Conservation (phyloP, 2,113 vertebrate species). For the Scytalopus superciliaris region DNA sequence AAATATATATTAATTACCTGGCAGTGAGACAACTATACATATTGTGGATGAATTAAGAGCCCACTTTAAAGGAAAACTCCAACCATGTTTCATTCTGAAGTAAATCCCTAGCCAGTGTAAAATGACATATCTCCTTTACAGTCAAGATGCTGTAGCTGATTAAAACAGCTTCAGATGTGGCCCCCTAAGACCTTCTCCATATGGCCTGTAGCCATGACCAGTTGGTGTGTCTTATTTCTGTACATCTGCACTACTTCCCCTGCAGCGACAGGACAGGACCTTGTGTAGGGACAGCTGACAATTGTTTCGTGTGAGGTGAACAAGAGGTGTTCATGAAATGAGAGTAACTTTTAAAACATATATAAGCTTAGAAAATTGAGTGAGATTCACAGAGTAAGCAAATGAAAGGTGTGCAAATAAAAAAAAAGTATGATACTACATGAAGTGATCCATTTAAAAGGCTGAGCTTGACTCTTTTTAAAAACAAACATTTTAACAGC, state of each 20-base stretch:
- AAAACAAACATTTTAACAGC: background rate
- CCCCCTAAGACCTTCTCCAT: background rate
- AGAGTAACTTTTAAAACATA: background rate
- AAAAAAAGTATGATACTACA: background rate
- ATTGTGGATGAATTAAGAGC: background rate
- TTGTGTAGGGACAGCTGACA: background rate
- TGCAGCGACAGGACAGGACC: background rate
- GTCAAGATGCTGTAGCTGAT: background rate
- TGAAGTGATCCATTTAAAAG: background rate
- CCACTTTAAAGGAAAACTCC: background rate
- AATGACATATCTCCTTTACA: background rate
- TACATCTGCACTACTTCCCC: background rate
- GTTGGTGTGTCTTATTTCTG: background rate
- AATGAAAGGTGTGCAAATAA: background rate
- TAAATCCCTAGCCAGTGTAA: background rate
- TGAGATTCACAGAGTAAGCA: background rate
- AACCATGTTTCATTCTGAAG: background rate
- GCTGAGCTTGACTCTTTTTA: background rate
- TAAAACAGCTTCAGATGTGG: background rate
- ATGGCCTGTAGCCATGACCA: background rate
- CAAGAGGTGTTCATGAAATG: background rate
- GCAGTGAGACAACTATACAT: background rate
- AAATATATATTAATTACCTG: background rate
- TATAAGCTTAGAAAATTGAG: background rate
- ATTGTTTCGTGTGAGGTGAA: background rate